These are phyloP conservation scores for Pteruthius melanotis DNA, from an alignment of 2,113 vertebrate genomes.

Conservation along the genomic window DNA sequence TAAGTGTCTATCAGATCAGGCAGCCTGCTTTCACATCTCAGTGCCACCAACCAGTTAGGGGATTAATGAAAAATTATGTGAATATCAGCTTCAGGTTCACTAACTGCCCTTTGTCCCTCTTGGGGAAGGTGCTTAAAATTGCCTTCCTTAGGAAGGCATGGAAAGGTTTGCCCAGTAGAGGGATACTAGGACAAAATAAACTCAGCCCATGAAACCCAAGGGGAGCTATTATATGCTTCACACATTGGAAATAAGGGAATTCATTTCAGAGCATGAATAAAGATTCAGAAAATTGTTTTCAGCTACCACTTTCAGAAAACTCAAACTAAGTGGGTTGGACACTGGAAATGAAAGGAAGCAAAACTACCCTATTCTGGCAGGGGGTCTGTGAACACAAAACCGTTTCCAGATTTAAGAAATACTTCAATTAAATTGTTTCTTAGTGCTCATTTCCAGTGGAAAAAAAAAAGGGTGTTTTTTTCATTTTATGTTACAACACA, in stretches of 20 bases:
- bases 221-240: neutral
- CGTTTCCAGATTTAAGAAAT: slow-evolving; percentile 52
- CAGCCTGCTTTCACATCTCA: neutral
- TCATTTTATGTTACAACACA: neutral
- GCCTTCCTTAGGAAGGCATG: neutral
- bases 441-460: neutral
- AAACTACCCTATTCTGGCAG: neutral
- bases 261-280: slow-evolving; percentile 15
- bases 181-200: slow-evolving; percentile 18
- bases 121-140: neutral
- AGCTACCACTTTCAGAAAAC: slow-evolving; percentile 15
- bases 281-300: slow-evolving; percentile 24
- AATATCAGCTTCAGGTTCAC: neutral
- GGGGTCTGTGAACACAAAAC: slow-evolving; percentile 47
- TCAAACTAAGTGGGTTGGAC: slow-evolving; percentile 2
- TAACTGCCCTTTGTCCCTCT: neutral
- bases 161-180: slow-evolving; percentile 6
- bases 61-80: slow-evolving; percentile 6
- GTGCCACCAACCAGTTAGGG: neutral
- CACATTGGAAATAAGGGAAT: neutral
- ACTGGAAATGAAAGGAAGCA: slow-evolving; percentile 38
- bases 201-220: neutral
- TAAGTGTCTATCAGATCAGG: neutral
- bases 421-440: slow-evolving; percentile 24
- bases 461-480: neutral